Conservation (phyloP, 2,113 vertebrate genomes). For the Pygoscelis antarcticus region DNA sequence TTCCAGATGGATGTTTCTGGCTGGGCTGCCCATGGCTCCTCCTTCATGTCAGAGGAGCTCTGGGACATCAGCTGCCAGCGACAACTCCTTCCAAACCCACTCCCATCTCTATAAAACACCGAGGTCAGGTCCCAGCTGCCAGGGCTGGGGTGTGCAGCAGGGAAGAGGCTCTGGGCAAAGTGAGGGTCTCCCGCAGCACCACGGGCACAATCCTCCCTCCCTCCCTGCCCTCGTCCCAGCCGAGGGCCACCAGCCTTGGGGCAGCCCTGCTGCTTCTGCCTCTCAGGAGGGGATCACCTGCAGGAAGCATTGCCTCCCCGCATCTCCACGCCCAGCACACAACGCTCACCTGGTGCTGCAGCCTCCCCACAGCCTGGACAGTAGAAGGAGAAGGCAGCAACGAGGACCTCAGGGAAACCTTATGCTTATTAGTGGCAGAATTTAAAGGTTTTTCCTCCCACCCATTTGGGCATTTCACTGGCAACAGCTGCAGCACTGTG, state of each 20-base stretch:
- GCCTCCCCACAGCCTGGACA: accelerated
- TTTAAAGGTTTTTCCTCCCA: neutral
- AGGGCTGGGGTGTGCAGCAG: neutral
- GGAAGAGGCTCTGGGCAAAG: neutral
- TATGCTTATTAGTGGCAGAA: accelerated
- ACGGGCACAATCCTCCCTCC: accelerated
- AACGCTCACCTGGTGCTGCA: accelerated
- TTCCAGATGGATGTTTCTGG: neutral
- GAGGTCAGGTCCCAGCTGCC: neutral
- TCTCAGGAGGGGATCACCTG: accelerated
- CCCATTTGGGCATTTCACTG: neutral
- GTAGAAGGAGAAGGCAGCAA: neutral
- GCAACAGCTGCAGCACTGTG: neutral
- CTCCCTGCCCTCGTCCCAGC: neutral
- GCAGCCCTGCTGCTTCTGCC: neutral
- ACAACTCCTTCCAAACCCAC: neutral
- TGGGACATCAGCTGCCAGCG: neutral
- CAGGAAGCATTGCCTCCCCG: accelerated
- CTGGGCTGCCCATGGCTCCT: neutral
- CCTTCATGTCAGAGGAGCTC: neutral
- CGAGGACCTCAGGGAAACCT: neutral
- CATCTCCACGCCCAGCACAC: neutral
- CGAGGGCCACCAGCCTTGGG: neutral
- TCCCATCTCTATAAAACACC: neutral
- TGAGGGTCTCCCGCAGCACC: neutral